Percentiles rank a stretch among this genome's conserved stretches.
Conservation (phyloP, 2,797 vertebrate genomes). For the Eulemur albifrons region DNA sequence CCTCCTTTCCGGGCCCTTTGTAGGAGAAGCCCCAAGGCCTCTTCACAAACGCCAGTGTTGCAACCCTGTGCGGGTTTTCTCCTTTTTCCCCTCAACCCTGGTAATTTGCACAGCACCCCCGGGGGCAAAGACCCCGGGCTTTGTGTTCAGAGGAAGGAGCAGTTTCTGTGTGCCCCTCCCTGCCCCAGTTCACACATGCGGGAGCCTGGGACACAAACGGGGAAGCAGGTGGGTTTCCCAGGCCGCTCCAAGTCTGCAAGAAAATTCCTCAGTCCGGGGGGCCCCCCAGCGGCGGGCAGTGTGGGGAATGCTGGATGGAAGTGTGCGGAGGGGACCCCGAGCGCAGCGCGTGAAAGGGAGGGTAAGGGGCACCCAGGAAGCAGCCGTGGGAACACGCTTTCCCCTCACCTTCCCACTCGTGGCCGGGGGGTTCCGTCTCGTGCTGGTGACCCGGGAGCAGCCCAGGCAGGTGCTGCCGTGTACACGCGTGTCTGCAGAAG, state of each 20-base stretch:
- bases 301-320: not conserved
- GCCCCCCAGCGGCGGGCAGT: too few relatives aligned
- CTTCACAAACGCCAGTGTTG: rapidly evolving
- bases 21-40: not conserved
- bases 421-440: not conserved
- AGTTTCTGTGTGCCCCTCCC: not conserved
- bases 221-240: not conserved
- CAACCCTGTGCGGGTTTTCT: rapidly evolving
- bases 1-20: too few relatives aligned
- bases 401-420: rapidly evolving
- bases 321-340: rapidly evolving
- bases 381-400: rapidly evolving
- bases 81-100: not conserved
- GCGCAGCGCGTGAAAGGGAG: rapidly evolving
- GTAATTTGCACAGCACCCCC: not conserved
- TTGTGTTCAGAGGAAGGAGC: not conserved
- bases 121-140: not conserved
- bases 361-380: not conserved
- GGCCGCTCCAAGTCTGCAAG: not conserved
- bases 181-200: rapidly evolving
- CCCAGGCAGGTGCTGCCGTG: not conserved
- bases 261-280: rapidly evolving
- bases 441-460: not conserved
- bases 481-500: rapidly evolving
- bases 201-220: too few relatives aligned